Evolutionary conservation across 1,140 invertebrate genomes (phyloP).

Genomic region (Zaprionus nigranus): DNA sequence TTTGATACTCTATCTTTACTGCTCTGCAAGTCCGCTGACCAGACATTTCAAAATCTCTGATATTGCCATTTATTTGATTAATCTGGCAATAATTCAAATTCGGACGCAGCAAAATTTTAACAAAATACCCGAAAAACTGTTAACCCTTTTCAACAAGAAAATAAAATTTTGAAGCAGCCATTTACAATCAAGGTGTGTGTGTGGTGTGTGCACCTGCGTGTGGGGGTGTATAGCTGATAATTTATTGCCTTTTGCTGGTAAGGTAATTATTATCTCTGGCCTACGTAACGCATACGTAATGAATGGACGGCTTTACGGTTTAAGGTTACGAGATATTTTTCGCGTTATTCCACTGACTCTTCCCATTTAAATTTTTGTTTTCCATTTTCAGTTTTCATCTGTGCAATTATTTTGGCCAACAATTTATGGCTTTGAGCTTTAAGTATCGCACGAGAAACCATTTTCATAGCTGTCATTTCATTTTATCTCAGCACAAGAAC

Average conservation of each 20-base stretch:
- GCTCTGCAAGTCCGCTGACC: too few species aligned
- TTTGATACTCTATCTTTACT: background rate
- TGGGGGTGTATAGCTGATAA: conserved; percentile 55
- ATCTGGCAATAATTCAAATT: conserved; percentile 72
- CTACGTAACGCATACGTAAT: conserved; percentile 62
- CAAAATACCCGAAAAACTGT: conserved; percentile 43
- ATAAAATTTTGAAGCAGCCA: conserved; percentile 57
- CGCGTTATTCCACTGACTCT: background rate
- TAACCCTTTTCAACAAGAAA: conserved; percentile 65
- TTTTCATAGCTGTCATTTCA: conserved; percentile 39
- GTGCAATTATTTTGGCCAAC: conserved; percentile 30
- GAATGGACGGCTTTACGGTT: conserved; percentile 60
- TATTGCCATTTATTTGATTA: conserved; percentile 70
- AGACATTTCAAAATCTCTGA: conserved; percentile 24
- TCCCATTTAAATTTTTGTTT: conserved; percentile 8
- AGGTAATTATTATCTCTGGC: conserved; percentile 72
- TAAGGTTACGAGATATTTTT: conserved; percentile 59
- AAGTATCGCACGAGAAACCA: conserved; percentile 21
- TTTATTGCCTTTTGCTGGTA: conserved; percentile 55
- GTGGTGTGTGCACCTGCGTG: conserved; percentile 2
- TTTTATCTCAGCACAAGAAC: conserved; percentile 19
- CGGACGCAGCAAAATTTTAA: conserved; percentile 25
- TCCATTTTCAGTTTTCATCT: conserved; percentile 18
- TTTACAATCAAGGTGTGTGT: conserved; percentile 55
- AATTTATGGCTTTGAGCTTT: conserved; percentile 50